phyloP scores from a whole-genome alignment of 2,888 invertebrate species.

The Cephus pygmeus region DNA sequence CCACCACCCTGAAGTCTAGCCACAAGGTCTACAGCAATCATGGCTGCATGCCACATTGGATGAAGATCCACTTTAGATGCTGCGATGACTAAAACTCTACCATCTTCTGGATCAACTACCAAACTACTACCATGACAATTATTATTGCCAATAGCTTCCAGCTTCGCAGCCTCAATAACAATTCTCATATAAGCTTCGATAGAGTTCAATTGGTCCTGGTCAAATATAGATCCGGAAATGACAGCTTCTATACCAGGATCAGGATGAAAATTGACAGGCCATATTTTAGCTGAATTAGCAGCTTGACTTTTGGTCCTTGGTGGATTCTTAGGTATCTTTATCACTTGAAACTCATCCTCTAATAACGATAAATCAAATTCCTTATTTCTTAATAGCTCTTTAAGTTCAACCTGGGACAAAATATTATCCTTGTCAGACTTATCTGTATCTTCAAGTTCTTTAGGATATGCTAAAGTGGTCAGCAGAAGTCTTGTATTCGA shows the following conservation, averaged over 20 bases:
- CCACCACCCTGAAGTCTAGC: constrained; percentile 86
- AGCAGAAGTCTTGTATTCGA: constrained; percentile 72
- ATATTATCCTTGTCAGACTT: not conserved
- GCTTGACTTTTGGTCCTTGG: constrained; percentile 79
- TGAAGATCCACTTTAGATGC: constrained; percentile 71
- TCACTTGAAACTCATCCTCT: constrained; percentile 68
- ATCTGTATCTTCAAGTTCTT: constrained; percentile 9
- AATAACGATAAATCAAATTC: constrained; percentile 69
- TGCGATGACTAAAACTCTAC: constrained; percentile 76
- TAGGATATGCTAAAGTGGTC: constrained; percentile 50
- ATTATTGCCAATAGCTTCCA: constrained; percentile 41
- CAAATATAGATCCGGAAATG: constrained; percentile 73
- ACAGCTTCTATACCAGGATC: constrained; percentile 79
- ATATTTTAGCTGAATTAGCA: constrained; percentile 70
- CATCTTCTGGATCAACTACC: constrained; percentile 78
- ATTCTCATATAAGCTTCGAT: constrained; percentile 73
- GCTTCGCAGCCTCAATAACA: constrained; percentile 69
- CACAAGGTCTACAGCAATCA: constrained; percentile 88
- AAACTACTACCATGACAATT: constrained; percentile 69
- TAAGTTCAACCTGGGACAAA: constrained; percentile 57
- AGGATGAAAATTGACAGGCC: constrained; percentile 90
- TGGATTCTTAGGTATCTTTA: constrained; percentile 71
- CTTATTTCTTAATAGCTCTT: constrained; percentile 63
- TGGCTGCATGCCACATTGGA: constrained; percentile 84
- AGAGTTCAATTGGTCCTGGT: constrained; percentile 65